Percentiles rank a stretch among this genome's conserved stretches.
phyloP scores from a whole-genome alignment of 1,140 invertebrate species.

The Tribolium madens region DNA sequence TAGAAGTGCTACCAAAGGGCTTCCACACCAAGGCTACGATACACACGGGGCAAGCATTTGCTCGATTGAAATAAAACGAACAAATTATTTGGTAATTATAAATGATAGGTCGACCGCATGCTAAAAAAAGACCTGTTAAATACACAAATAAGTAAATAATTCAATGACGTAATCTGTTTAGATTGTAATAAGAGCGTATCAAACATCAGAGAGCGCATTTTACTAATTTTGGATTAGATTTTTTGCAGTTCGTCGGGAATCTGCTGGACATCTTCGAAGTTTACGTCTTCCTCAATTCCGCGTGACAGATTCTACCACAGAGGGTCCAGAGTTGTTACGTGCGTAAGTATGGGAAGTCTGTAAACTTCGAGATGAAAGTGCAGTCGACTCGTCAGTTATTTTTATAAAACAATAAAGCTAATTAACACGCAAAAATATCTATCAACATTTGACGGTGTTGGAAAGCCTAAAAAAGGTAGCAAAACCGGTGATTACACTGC shows the following conservation, averaged over 20 bases:
- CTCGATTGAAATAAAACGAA: background rate
- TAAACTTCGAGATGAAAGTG: slow-evolving; percentile 19
- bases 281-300: slow-evolving; percentile 16
- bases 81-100: background rate
- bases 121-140: background rate
- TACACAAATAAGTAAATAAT: background rate
- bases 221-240: slow-evolving; percentile 5
- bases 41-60: no score
- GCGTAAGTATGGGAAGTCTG: slow-evolving; percentile 29
- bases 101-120: background rate
- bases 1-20: background rate
- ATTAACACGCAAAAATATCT: background rate
- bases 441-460: background rate
- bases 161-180: background rate
- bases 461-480: background rate
- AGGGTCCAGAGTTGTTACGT: slow-evolving; percentile 1
- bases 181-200: background rate
- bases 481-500: no score
- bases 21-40: background rate
- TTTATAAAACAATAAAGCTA: background rate
- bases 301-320: background rate
- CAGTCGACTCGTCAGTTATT: background rate
- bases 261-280: slow-evolving; percentile 23
- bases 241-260: slow-evolving; percentile 11
- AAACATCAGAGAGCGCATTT: no score